Conservation (phyloP, 2,797 vertebrate genomes). For the Gouania willdenowi region DNA sequence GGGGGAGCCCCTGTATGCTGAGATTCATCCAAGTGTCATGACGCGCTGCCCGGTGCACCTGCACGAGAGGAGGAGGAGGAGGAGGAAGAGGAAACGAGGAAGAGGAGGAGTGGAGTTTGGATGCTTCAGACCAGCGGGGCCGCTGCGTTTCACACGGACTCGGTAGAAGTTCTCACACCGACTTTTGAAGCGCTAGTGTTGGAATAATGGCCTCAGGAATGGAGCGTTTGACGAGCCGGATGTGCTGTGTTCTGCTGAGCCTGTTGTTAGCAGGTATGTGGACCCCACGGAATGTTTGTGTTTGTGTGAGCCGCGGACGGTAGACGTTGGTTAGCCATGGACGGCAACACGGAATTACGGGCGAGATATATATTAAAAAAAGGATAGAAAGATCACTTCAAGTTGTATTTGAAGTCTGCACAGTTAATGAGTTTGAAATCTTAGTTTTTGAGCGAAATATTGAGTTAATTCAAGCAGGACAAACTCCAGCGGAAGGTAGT, state of each 20-base stretch:
- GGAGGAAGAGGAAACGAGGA: slow-evolving; percentile 37
- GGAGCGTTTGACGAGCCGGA: slow-evolving; percentile 28
- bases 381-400: too few species aligned
- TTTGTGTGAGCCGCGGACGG: neutral
- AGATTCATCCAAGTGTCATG: slow-evolving; percentile 42
- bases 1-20: slow-evolving; percentile 25
- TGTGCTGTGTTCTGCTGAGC: slow-evolving; percentile 37
- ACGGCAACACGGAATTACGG: neutral
- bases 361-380: too few species aligned
- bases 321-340: slow-evolving; percentile 1
- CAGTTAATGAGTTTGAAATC: neutral
- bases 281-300: neutral
- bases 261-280: slow-evolving; percentile 66
- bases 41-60: slow-evolving; percentile 72
- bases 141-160: slow-evolving; percentile 12
- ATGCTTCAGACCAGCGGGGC: slow-evolving; percentile 46
- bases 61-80: slow-evolving; percentile 44
- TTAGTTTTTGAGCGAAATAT: neutral
- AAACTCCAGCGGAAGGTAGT: slow-evolving; percentile 25
- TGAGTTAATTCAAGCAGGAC: neutral
- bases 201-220: slow-evolving; percentile 50
- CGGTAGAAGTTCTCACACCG: slow-evolving; percentile 39
- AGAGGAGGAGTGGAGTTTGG: slow-evolving; percentile 55
- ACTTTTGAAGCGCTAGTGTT: slow-evolving; percentile 39
- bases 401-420: neutral